Evolutionary conservation across 2,797 vertebrate species (phyloP).

Genomic region (Furcifer pardalis): DNA sequence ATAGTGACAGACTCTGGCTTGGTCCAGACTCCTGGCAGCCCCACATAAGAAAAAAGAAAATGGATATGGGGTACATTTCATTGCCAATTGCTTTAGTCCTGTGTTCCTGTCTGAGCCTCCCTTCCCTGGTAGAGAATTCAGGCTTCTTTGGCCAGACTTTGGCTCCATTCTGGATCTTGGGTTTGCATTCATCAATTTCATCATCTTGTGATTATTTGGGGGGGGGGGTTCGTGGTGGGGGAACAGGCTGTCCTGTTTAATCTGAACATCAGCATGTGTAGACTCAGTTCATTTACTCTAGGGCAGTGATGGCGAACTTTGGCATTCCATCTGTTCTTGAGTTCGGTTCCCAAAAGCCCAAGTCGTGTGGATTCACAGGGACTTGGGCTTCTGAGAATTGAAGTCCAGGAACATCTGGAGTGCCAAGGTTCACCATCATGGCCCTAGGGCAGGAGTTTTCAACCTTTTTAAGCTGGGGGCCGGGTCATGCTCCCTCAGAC

Average conservation of each 20-base stretch:
- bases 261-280: not conserved
- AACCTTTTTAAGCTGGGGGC: too few species aligned
- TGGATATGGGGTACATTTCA: too few species aligned
- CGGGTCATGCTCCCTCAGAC: too few species aligned
- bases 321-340: too few species aligned
- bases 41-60: not conserved
- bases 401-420: too few species aligned
- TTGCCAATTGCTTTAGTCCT: not conserved
- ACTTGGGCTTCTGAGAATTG: too few species aligned
- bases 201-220: not conserved
- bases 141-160: not conserved
- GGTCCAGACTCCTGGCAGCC: not conserved
- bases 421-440: too few species aligned
- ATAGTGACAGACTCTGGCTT: not conserved
- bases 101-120: not conserved
- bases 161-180: not conserved
- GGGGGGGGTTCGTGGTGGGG: not conserved
- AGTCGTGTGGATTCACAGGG: too few species aligned
- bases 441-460: too few species aligned
- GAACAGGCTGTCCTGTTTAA: not conserved
- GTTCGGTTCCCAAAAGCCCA: too few species aligned
- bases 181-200: not conserved
- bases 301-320: too few species aligned
- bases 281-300: not conserved
- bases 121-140: not conserved